A percentile compares a stretch with the other conserved stretches of the same genome.
Conservation (phyloP, 2,797 vertebrate species). For the Semaprochilodus insignis region DNA sequence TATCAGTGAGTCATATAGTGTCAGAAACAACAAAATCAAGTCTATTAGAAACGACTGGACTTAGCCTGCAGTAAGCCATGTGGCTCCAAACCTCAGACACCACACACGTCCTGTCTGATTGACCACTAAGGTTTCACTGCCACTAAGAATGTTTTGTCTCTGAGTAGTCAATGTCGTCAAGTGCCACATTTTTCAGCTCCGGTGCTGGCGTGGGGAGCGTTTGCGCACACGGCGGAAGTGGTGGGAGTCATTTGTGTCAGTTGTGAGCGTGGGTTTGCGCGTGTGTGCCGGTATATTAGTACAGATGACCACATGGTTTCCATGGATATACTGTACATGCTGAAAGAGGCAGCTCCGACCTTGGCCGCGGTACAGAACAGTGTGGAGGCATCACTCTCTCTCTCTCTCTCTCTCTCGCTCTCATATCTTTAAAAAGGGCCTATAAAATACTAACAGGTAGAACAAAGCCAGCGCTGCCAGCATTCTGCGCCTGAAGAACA, state of each 20-base stretch:
- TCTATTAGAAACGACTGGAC: too few species aligned
- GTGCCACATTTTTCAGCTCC: neutral
- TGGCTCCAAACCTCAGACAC: too few species aligned
- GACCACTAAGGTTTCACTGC: too few species aligned
- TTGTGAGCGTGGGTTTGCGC: slow-evolving; percentile 18
- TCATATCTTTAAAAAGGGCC: neutral
- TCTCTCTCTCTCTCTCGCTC: too few species aligned
- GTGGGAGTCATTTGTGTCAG: slow-evolving; percentile 42
- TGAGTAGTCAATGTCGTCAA: neutral
- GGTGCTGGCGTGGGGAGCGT: slow-evolving; percentile 13
- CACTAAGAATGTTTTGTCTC: neutral
- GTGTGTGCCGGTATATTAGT: slow-evolving; percentile 20
- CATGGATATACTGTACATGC: slow-evolving; percentile 62
- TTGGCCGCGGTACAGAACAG: slow-evolving; percentile 36
- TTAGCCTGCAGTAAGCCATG: too few species aligned
- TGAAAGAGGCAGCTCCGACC: slow-evolving; percentile 6
- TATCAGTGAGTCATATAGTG: too few species aligned
- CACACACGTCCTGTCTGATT: too few species aligned
- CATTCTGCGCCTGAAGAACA: neutral
- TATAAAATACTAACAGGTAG: neutral
- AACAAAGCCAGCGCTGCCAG: neutral
- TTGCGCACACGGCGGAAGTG: slow-evolving; percentile 48
- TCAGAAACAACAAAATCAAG: too few species aligned
- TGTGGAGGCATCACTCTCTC: neutral
- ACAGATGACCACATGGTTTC: slow-evolving; percentile 56